phyloP scores from a whole-genome alignment of 2,113 vertebrate genomes.

The Asarcornis scutulata region DNA sequence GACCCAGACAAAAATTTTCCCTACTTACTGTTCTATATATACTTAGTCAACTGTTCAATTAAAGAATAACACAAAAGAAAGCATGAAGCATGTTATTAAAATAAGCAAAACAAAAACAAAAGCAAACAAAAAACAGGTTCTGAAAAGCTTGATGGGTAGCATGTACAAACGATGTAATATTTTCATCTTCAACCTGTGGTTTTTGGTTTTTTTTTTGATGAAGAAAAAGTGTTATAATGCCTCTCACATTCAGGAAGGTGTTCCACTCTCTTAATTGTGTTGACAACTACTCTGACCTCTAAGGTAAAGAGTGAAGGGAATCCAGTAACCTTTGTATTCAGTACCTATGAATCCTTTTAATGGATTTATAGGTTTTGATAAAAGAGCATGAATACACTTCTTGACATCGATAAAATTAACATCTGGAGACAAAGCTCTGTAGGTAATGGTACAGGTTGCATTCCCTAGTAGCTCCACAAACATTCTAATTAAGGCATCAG shows the following conservation, averaged over 20 bases:
- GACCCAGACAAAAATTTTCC: background rate
- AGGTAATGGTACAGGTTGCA: background rate
- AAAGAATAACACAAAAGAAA: background rate
- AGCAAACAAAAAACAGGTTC: background rate
- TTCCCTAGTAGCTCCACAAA: background rate
- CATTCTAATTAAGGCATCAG: background rate
- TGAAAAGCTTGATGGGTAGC: background rate
- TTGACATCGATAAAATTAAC: background rate
- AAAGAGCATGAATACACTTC: background rate
- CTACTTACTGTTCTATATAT: background rate
- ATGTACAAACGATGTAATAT: background rate
- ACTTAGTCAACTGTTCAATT: background rate
- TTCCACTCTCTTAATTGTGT: background rate
- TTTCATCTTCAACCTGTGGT: background rate
- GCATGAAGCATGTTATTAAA: background rate
- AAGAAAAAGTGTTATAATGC: background rate
- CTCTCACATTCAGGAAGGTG: background rate
- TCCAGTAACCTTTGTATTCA: background rate
- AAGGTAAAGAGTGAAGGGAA: background rate
- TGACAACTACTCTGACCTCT: background rate
- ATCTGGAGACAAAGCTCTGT: background rate
- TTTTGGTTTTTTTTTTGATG: background rate
- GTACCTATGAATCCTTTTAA: background rate
- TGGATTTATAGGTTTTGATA: background rate
- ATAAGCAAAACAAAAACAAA: background rate